Conservation (phyloP, 1,140 invertebrate genomes). For the Cyphomyrmex costatus region DNA sequence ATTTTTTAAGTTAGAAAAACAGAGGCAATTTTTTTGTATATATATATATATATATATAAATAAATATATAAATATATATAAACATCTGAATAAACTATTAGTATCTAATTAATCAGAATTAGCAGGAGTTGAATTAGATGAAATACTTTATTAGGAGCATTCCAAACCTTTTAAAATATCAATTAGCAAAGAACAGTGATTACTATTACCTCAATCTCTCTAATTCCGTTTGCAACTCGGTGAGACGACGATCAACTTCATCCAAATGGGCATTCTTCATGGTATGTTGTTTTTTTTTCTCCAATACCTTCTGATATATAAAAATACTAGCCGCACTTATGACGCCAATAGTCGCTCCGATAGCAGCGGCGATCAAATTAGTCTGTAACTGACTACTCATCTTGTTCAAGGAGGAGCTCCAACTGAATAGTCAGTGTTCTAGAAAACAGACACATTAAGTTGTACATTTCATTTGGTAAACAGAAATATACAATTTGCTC, state of each 20-base stretch:
- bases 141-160: conserved; percentile 41
- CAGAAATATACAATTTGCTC: not conserved
- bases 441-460: not conserved
- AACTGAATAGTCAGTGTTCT: not conserved
- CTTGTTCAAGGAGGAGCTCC: conserved; percentile 34
- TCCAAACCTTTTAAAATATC: not conserved
- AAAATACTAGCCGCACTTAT: conserved; percentile 89
- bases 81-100: not conserved
- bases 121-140: not conserved
- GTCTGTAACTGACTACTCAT: conserved; percentile 81
- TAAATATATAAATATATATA: no score
- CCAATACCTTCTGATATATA: conserved; percentile 89
- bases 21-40: no score
- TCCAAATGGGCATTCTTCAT: conserved; percentile 84
- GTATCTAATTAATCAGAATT: not conserved
- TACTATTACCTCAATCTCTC: conserved; percentile 77
- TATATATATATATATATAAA: no score
- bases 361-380: conserved; percentile 80
- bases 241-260: conserved; percentile 79
- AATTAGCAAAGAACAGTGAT: not conserved
- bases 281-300: conserved; percentile 87
- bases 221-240: conserved; percentile 81
- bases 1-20: no score
- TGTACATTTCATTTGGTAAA: not conserved
- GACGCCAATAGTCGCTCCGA: conserved; percentile 88